Percentiles rank a stretch among this genome's conserved stretches.
Evolutionary conservation across 2,888 invertebrate genomes (phyloP).

Genomic region (Didymodactylos carnosus): DNA sequence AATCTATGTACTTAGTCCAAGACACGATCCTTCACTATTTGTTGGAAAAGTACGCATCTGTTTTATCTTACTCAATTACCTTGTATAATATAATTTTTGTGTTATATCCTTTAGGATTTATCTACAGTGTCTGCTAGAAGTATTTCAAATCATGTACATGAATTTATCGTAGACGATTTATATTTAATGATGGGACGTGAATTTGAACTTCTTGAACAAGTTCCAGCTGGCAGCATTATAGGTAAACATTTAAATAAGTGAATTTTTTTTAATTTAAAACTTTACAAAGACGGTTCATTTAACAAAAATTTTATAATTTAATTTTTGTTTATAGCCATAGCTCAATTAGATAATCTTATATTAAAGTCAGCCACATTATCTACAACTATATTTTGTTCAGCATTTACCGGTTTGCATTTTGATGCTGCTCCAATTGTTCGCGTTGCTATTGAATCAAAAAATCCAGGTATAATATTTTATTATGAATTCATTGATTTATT

Average conservation of each 20-base stretch:
- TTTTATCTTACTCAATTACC: background rate
- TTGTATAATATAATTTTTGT: background rate
- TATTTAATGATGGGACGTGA: constrained; percentile 84
- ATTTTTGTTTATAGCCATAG: constrained; percentile 40
- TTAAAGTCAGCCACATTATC: constrained; percentile 74
- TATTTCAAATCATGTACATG: constrained; percentile 44
- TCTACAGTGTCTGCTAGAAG: background rate
- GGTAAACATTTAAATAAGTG: constrained; percentile 36
- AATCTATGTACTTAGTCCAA: constrained; percentile 63
- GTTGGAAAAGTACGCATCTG: constrained; percentile 26
- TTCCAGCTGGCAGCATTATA: constrained; percentile 72
- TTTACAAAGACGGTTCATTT: background rate
- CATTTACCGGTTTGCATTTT: constrained; percentile 55
- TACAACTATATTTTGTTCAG: constrained; percentile 56
- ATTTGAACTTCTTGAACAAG: constrained; percentile 53
- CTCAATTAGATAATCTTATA: constrained; percentile 60
- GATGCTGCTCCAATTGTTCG: constrained; percentile 64
- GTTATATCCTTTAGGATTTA: background rate
- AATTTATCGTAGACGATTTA: constrained; percentile 46
- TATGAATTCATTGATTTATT: background rate
- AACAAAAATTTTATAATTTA: background rate
- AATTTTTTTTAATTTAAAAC: background rate
- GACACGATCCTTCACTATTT: constrained; percentile 55
- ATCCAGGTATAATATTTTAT: constrained; percentile 20
- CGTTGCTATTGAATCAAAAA: constrained; percentile 66